Conservation (phyloP, 2,888 invertebrate species). For the Dorcus hopei region DNA sequence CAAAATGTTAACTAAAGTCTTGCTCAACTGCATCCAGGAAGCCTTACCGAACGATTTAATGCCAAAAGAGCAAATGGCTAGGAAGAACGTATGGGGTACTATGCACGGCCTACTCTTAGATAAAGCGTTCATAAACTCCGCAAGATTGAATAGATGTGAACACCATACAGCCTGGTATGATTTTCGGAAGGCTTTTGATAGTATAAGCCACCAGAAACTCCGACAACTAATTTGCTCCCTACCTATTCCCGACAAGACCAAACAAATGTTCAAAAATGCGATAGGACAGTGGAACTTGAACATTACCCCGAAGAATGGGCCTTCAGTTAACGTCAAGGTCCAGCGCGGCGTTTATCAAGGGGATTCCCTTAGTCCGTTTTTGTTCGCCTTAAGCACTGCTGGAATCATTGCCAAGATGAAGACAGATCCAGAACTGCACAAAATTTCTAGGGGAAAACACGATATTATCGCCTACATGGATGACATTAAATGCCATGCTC, state of each 20-base stretch:
- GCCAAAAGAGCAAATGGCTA: too few species aligned
- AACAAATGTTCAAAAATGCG: neutral
- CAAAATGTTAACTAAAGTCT: too few species aligned
- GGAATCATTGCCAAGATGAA: too few species aligned
- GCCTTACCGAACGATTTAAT: too few species aligned
- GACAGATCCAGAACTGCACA: too few species aligned
- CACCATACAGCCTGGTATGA: conserved; percentile 10
- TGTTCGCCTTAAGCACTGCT: too few species aligned
- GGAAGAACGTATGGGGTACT: too few species aligned
- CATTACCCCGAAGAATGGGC: neutral
- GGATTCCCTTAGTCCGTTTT: too few species aligned
- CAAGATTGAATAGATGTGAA: neutral
- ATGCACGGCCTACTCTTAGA: neutral
- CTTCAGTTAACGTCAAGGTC: too few species aligned
- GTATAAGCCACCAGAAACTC: conserved; percentile 3
- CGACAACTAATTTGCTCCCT: neutral
- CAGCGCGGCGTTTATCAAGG: too few species aligned
- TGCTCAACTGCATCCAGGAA: too few species aligned
- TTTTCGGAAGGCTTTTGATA: conserved; percentile 9
- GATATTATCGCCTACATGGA: neutral
- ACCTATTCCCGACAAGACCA: conserved; percentile 4
- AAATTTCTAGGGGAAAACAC: neutral
- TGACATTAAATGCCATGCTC: conserved; percentile 5
- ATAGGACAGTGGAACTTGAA: conserved; percentile 6
- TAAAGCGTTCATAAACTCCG: neutral